A percentile compares a stretch with the other conserved stretches of the same genome.
phyloP scores from a whole-genome alignment of 2,797 vertebrate genomes.

The Enteromius anoplus region DNA sequence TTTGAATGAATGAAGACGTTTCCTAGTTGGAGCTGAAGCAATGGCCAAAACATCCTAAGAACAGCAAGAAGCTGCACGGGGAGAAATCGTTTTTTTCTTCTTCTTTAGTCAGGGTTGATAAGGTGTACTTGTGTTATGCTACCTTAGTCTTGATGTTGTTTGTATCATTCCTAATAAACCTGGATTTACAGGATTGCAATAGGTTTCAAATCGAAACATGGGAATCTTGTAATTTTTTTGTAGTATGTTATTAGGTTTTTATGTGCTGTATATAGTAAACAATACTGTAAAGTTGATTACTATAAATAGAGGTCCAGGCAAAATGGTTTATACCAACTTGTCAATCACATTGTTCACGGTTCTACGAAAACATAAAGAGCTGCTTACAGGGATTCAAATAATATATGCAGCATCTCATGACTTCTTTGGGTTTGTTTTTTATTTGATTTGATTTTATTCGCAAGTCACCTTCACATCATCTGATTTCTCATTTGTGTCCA shows the following conservation, averaged over 20 bases:
- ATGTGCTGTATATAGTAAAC: neutral
- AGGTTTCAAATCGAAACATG: neutral
- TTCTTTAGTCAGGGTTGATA: neutral
- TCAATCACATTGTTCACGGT: neutral
- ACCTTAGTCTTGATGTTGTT: neutral
- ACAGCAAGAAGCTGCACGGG: neutral
- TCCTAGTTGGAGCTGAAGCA: neutral
- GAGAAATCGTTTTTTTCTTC: neutral
- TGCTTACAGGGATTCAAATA: neutral
- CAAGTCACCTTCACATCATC: neutral
- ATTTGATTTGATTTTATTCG: neutral
- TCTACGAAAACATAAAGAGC: neutral
- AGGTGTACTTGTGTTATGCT: neutral
- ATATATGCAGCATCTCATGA: neutral
- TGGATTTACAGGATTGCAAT: neutral
- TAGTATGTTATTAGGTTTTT: neutral
- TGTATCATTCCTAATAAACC: constrained; percentile 13
- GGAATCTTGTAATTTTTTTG: neutral
- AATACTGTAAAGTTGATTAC: constrained; percentile 1
- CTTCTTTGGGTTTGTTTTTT: neutral
- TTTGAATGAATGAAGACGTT: neutral
- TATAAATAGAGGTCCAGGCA: neutral
- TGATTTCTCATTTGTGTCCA: neutral
- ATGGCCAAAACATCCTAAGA: neutral
- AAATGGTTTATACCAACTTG: neutral